Base-by-base conservation (phyloP, 1,140 invertebrate species). In the Lethrus apterus region DNA sequence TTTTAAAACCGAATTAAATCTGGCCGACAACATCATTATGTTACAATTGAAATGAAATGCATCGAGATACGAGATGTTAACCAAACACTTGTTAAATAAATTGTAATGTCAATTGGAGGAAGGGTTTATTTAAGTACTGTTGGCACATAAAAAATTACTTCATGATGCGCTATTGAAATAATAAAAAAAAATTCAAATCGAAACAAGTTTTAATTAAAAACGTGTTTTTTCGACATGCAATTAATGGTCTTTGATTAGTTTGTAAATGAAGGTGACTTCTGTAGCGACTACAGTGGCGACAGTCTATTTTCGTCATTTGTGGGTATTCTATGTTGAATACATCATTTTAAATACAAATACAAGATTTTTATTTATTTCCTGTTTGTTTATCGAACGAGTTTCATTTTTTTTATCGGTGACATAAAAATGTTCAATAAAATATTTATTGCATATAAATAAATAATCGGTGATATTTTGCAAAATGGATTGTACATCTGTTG, bases 341-440 rank as follows among this genome's bases (percentile, higher is more conserved):
- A 38, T 38, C 10, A 19, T 13, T 17, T 7, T 8, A 17, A 8
- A 19, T 9, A 19, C 10, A 9, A 38, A 10, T 13, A 17, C 7
- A 17, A 18, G 7, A 17, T 15, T 41, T 41, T 11, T 10, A 4
- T 4, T 2, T 11, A 33, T 17, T 17, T 5, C 13, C 32, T 18
- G 24, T 24, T 29, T n/a, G 2, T 20, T 42, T 42, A 17, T 42
- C n/a, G n/a, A n/a, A n/a, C n/a, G n/a, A n/a, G n/a, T 13, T 14
- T 13, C n/a, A 24, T 26, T 42, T 17, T 9, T 14, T 18, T 17
- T n/a, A 18, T 13, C 5, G 19, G 9, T 4, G 8, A 19, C 10
- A 9, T 13, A 20, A 38, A 9, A 8, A 7, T 7, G n/a, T 43
- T n/a, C n/a, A 21, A n/a, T 19, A 4, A 21, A 4, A 10, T 14